Evolutionary conservation across 1,140 invertebrate species (phyloP), one percentile per base, ranked within the genome.

Genomic region (Chrysomallon squamiferum): DNA sequence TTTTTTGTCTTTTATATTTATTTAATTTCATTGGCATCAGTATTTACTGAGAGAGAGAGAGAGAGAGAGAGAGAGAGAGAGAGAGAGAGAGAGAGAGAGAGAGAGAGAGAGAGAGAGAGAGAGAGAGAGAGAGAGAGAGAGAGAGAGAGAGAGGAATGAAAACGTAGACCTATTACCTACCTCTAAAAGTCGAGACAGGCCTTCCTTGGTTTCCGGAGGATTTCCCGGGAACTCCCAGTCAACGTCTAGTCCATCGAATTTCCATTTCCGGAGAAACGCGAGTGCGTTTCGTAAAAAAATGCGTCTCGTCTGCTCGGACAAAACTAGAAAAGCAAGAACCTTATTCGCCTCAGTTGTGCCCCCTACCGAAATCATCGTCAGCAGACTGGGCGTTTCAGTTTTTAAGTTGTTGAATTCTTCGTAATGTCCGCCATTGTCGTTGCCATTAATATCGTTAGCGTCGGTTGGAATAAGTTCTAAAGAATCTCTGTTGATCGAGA

Each of bases 341-440:
- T 92, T 94, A 0, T 93, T 95, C n/a, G 94, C 95, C 72, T 96
- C 94, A 15, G 93, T 93, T 94, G 94, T 96, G 6, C 95, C 95
- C 62, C 95, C 95, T 62, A 97, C 93, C 3, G 95, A 93, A 38
- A 97, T 83, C 3, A 97, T 84, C 65, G 96, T 91, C 88, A 96
- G 95, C 43, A 97, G 86, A 68, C 94, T 91, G 0, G 94, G 92
- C 86, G 96, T 96, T 78, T 93, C 93, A 68, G 95, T 93, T 60
- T 94, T 91, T 29, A 97, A 86, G 1, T 15, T n/a, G n/a, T 33
- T 50, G 22, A 68, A 29, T 15, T 59, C 20, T 3, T 15, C 20
- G 13, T 47, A 43, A 2, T 35, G 15, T 41, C 22, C 50, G 41
- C 15, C 35, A 15, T 38, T 38, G 15, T 38, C 45, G 11, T 20